These are phyloP conservation scores for Lethenteron camtschaticum DNA, from an alignment of 2,113 vertebrate genomes.

Conservation along the genomic window DNA sequence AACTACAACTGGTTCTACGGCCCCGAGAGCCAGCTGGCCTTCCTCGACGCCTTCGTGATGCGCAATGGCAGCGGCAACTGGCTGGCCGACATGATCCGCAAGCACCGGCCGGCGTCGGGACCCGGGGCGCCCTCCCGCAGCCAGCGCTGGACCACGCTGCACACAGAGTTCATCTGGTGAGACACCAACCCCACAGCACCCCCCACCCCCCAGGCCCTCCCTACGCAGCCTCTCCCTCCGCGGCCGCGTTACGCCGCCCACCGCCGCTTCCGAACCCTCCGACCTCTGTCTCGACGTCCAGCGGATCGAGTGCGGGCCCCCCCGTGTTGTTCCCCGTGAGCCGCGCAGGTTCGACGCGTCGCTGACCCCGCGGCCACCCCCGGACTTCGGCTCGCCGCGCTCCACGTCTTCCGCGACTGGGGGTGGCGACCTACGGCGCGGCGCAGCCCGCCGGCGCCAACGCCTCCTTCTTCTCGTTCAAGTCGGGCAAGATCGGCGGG, in stretches of 20 bases:
- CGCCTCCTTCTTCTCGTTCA: slow-evolving; percentile 73
- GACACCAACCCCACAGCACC: slow-evolving; percentile 11
- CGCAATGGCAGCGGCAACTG: slow-evolving; percentile 94
- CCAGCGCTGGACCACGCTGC: slow-evolving; percentile 88
- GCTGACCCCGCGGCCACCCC: slow-evolving; percentile 41
- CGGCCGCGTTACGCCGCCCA: too few relatives aligned
- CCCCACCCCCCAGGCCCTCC: too few relatives aligned
- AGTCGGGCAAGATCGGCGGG: slow-evolving; percentile 88
- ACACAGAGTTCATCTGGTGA: slow-evolving; percentile 96
- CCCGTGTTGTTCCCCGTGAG: too few relatives aligned
- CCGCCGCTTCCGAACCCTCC: too few relatives aligned
- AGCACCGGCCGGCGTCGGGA: slow-evolving; percentile 54
- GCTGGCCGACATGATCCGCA: slow-evolving; percentile 65
- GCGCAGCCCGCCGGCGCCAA: slow-evolving; percentile 48
- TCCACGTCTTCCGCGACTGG: slow-evolving; percentile 95
- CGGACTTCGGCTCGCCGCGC: slow-evolving; percentile 44
- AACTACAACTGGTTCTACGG: slow-evolving; percentile 99
- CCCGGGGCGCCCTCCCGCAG: slow-evolving; percentile 64
- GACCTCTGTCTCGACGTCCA: too few relatives aligned
- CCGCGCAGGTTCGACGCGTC: slow-evolving; percentile 55
- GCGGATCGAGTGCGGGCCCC: too few relatives aligned
- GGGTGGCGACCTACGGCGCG: slow-evolving; percentile 80
- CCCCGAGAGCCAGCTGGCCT: slow-evolving; percentile 89
- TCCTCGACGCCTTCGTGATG: slow-evolving; percentile 79
- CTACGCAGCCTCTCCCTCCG: too few relatives aligned